phyloP scores from a whole-genome alignment of 2,888 invertebrate genomes.

The Cephus pygmeus region DNA sequence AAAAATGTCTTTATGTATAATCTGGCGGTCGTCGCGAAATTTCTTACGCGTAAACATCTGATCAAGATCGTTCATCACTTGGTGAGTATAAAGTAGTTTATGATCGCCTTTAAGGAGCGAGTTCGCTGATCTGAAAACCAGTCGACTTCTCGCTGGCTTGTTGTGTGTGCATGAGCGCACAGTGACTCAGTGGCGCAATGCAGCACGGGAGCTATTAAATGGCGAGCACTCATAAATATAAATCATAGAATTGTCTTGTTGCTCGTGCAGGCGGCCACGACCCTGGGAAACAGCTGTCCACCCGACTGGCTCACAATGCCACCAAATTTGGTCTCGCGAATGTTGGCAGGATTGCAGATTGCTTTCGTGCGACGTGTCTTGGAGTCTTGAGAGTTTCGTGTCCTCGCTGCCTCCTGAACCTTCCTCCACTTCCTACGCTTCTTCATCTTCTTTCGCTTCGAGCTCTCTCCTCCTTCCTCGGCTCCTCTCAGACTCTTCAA shows the following conservation, averaged over 20 bases:
- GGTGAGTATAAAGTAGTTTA: conserved; percentile 38
- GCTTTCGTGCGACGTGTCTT: conserved; percentile 35
- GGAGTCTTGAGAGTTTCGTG: conserved; percentile 5
- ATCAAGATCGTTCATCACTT: conserved; percentile 42
- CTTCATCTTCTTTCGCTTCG: neutral
- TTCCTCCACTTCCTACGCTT: neutral
- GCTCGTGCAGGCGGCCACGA: conserved; percentile 37
- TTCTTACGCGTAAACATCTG: conserved; percentile 36
- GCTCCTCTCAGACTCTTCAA: neutral
- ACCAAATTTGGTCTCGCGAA: conserved; percentile 54
- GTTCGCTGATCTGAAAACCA: conserved; percentile 17
- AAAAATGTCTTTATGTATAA: neutral
- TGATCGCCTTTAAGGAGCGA: conserved; percentile 39
- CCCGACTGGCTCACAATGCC: conserved; percentile 39
- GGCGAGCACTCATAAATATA: conserved; percentile 59
- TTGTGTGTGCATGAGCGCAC: conserved; percentile 22
- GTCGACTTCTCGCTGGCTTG: conserved; percentile 17
- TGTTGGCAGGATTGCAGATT: conserved; percentile 39
- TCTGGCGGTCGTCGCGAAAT: neutral
- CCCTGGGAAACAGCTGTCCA: conserved; percentile 56
- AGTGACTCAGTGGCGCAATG: conserved; percentile 33
- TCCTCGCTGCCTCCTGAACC: neutral
- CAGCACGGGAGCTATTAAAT: conserved; percentile 57
- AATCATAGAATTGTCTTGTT: conserved; percentile 60
- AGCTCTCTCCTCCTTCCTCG: neutral